Evolutionary conservation across 2,113 vertebrate species (phyloP), one percentile per base, ranked within the genome.

Genomic region (Chitala chitala): DNA sequence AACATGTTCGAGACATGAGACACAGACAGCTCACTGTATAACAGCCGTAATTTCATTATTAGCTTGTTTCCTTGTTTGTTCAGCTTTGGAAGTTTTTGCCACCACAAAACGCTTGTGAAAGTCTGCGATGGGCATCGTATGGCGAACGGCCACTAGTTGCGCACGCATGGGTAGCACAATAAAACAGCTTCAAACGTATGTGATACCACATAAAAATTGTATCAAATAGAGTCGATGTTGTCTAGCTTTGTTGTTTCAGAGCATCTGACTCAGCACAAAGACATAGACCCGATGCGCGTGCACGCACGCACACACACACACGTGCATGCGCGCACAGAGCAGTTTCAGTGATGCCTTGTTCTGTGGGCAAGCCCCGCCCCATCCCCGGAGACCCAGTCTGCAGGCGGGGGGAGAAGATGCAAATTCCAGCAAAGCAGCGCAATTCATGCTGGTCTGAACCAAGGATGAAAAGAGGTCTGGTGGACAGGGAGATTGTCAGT

Each of bases 381-480:
- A 40, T 29, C 61, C 69, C 63, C 20, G 69, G 31, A 63, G 75
- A 31, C 20, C 44, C 17, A 20, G 68, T 20, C 56, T 40, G 31
- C 75, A 3, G n/a, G 68, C n/a, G 4, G 68, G 33, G 31, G 42
- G 63, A 5, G 55, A 63, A 54, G 44, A 64, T 71, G 44, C 56
- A 51, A 76, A 76, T 71, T 76, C 55, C n/a, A 40, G 66, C 40
- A 71, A 63, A 63, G 54, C 44, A 76, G 61, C n/a, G 33, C 20
- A 54, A 38, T 10, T 51, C 54, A 20, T 1, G 4, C 44, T 20
- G n/a, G 42, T 70, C 68, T 40, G 55, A 26, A 76, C 48, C 36
- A 42, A 53, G 44, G 31, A 64, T 51, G 55, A 53, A 42, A 26
- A 51, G 33, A 33, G 36, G n/a, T 50, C 12, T 53, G 42, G 66